These are phyloP conservation scores for Lasioglossum albipes DNA, from an alignment of 1,140 invertebrate genomes.

Conservation along the genomic window DNA sequence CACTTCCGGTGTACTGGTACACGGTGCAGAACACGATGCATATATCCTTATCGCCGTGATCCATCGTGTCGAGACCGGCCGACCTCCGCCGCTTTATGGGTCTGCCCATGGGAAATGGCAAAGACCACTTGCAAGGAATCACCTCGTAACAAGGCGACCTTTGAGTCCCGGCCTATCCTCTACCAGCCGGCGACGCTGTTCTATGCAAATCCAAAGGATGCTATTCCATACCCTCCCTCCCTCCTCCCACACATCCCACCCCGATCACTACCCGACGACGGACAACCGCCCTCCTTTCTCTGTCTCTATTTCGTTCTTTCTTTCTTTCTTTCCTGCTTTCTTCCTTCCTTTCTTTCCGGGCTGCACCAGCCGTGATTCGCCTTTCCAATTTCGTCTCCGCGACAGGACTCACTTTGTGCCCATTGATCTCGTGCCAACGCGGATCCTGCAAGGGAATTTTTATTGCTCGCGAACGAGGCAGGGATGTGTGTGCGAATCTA, in stretches of 20 bases:
- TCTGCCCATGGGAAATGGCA: slow-evolving; percentile 64
- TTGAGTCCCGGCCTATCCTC: slow-evolving; percentile 53
- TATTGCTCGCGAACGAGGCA: background rate
- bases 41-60: slow-evolving; percentile 64
- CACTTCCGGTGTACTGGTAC: slow-evolving; percentile 61
- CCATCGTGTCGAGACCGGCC: slow-evolving; percentile 58
- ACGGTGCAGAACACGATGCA: slow-evolving; percentile 59
- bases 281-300: background rate
- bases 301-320: background rate
- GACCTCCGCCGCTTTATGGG: slow-evolving; percentile 61
- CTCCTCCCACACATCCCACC: background rate
- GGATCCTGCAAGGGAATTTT: background rate
- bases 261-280: too few relatives aligned
- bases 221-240: slow-evolving; percentile 13
- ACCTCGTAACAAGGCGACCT: slow-evolving; percentile 65
- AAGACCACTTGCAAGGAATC: slow-evolving; percentile 66
- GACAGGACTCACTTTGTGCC: background rate
- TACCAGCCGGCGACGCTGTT: slow-evolving; percentile 49
- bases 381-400: slow-evolving; percentile 17
- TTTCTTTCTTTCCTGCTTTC: too few relatives aligned
- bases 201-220: slow-evolving; percentile 57
- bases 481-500: too few relatives aligned
- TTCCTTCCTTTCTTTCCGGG: background rate
- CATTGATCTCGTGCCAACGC: background rate
- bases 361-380: background rate